Evolutionary conservation across 2,888 invertebrate species (phyloP), one percentile per base, ranked within the genome.

Genomic region (Sinelater perroti): DNA sequence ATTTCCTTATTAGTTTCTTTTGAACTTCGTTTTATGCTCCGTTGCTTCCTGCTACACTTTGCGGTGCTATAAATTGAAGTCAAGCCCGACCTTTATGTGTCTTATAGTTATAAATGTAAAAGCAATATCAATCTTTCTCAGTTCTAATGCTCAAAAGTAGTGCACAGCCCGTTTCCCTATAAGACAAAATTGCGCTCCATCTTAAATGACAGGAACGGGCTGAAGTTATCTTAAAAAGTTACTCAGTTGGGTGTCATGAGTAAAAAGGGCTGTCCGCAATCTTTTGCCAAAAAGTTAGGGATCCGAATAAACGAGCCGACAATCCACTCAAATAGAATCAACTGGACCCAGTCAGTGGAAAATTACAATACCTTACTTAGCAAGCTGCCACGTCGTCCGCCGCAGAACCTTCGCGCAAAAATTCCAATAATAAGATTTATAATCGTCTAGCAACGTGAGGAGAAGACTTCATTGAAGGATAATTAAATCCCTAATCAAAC

Each of bases 401-500:
- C n/a, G n/a, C n/a, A n/a, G n/a, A n/a, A n/a, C n/a, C n/a, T n/a
- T n/a, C n/a, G n/a, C n/a, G n/a, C n/a, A n/a, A n/a, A n/a, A n/a
- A n/a, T n/a, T n/a, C n/a, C n/a, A n/a, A n/a, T n/a, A n/a, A n/a
- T n/a, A n/a, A n/a, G n/a, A n/a, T n/a, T n/a, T n/a, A n/a, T n/a
- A n/a, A n/a, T n/a, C n/a, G n/a, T n/a, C n/a, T n/a, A n/a, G n/a
- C n/a, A n/a, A n/a, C n/a, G n/a, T n/a, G n/a, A n/a, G n/a, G 24
- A 24, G 24, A 24, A 10, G 31, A 5, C n/a, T 40, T 40, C 14
- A 40, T 40, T 51, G 30, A 51, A 40, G 17, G 30, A 38, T 51
- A 51, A 51, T 56, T 56, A 56, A 56, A 33, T 33, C 33, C 11
- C 21, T 30, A 36, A 56, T 30, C 33, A 42, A 31, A 26, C 31